Evolutionary conservation across 2,888 invertebrate genomes (phyloP), one percentile per base, ranked within the genome.

Genomic region (Ceramica pisi): DNA sequence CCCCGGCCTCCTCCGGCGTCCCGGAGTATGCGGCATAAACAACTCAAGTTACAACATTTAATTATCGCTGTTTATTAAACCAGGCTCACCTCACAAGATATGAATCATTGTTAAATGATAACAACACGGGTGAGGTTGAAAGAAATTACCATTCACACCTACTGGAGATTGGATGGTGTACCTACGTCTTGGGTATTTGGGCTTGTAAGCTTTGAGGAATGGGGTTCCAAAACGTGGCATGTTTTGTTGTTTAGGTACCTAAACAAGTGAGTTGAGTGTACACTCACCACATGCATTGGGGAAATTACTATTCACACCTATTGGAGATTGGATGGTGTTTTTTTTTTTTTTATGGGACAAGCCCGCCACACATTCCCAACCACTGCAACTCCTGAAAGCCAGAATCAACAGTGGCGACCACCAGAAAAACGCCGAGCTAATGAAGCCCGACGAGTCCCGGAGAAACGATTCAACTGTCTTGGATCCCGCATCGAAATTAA

Each of bases 1-100:
- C 87, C 83, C 89, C 86, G 87, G 89, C 89, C 88, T 90, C 90
- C 90, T 87, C 86, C 89, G 86, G 85, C 82, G 68, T 83, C 83
- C 78, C 83, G 86, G 8, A 59, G 67, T 67, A 66, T 70, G 66
- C 66, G n/a, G 89, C 93, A 95, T 95, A 95, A 95, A 95, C 95
- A 93, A 95, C 93, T 94, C 95, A 90, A 89, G 88, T 71, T 91
- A 94, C 94, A 95, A 94, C 94, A 94, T 96, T 96, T 95, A 95
- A 95, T 95, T 95, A 96, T 94, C 94, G 90, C 92, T 92, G 92
- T 94, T 94, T 94, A 95, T 95, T 95, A 94, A 94, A 93, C 90
- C 91, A 90, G 91, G 89, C 92, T 91, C 93, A 92, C 92, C 92
- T 92, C 86, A 16, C 16, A 23, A 82, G 93, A 94, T 94, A 92